Base-by-base conservation (phyloP, 2,113 vertebrate genomes). In the Penelope pileata region DNA sequence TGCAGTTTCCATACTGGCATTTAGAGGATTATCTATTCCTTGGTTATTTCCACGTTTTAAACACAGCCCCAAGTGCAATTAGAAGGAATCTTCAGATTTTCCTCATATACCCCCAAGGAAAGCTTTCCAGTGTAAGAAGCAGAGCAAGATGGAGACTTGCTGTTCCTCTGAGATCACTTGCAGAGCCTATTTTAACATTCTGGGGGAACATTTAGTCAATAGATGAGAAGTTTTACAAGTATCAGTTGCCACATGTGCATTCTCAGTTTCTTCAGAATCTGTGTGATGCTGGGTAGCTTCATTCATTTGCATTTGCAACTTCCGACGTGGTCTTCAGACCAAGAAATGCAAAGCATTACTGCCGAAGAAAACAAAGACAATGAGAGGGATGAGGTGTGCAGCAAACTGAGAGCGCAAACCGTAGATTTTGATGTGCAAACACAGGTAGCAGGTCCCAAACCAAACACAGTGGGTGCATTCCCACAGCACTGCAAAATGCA, bases 381-480 rank as follows among this genome's bases (percentile, higher is more conserved):
- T 23, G 27, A 56, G 59, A 82, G 78, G 63, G 62, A 69, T 43
- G 27, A 87, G 64, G 60, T 81, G 75, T 60, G 26, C 13, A 78
- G 50, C 8, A 17, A 91, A 62, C 34, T 68, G 47, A 79, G 85
- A 91, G 75, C 40, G n/a, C 21, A 70, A 94, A 77, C 50, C 58
- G 50, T 69, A 90, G 56, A 36, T 86, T 73, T 89, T 92, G 74
- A 74, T 88, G 60, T 48, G 32, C n/a, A 86, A 89, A 83, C 7
- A 6, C 40, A 70, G 60, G 22, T 30, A 70, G 43, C 9, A 79
- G 34, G 22, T 26, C 50, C 64, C 51, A 66, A 79, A 32, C 32
- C 66, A 63, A 23, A 47, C 30, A 45, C 0, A 0, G 30, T n/a
- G n/a, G 29, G 15, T 60, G 12, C 43, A 50, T 40, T 53, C 36